These are phyloP conservation scores for Actinia equina DNA, from an alignment of 64 coral and sea anemone species.

Conservation along the genomic window DNA sequence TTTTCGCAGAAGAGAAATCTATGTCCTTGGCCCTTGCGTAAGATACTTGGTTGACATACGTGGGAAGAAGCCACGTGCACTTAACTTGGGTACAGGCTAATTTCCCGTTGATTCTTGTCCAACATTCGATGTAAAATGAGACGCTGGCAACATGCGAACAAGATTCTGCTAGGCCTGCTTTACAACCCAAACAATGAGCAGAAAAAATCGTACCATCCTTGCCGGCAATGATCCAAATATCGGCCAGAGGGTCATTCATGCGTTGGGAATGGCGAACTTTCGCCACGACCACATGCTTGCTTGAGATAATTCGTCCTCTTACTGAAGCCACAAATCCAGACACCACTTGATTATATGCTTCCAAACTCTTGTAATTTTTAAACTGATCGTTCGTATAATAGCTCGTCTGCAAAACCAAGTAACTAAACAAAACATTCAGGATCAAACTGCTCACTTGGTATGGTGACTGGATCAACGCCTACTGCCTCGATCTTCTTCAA, in stretches of 20 bases:
- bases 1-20: too few relatives aligned
- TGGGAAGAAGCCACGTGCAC: too few relatives aligned
- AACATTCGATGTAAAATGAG: too few relatives aligned
- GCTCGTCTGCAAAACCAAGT: too few relatives aligned
- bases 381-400: slow-evolving; percentile 34
- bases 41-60: too few relatives aligned
- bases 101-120: too few relatives aligned
- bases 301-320: slow-evolving; percentile 9
- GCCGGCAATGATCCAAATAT: slow-evolving; percentile 53
- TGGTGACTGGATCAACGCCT: slow-evolving; percentile 32
- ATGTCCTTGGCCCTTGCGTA: too few relatives aligned
- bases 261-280: slow-evolving; percentile 55
- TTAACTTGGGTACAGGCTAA: too few relatives aligned
- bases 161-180: slow-evolving; percentile 40
- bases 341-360: slow-evolving; percentile 54
- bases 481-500: too few relatives aligned
- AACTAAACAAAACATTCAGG: slow-evolving; percentile 35
- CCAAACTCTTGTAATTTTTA: slow-evolving; percentile 50
- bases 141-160: background rate
- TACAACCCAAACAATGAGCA: slow-evolving; percentile 58
- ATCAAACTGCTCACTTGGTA: slow-evolving; percentile 31
- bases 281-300: slow-evolving; percentile 51
- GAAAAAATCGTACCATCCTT: slow-evolving; percentile 52
- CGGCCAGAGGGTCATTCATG: slow-evolving; percentile 62
- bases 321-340: slow-evolving; percentile 58